These are phyloP conservation scores for Parasteatoda tepidariorum DNA, from an alignment of 1,140 invertebrate genomes.

Conservation along the genomic window DNA sequence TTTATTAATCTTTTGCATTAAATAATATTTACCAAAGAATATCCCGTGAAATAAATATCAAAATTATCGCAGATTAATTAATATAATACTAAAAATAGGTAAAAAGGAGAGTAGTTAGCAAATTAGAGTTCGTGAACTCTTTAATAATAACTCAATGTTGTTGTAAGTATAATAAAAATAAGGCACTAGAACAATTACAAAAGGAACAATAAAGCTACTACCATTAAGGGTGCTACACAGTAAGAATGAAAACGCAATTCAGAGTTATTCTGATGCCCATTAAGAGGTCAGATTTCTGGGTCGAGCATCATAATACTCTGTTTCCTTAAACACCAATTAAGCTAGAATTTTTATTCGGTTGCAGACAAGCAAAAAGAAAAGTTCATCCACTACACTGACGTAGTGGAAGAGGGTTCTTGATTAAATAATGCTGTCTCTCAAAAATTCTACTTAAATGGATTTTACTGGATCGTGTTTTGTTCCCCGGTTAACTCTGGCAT, in stretches of 20 bases:
- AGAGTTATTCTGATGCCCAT: neutral
- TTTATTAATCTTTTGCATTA: too few relatives aligned
- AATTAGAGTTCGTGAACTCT: too few relatives aligned
- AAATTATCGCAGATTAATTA: too few relatives aligned
- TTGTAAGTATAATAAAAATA: too few relatives aligned
- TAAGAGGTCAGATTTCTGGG: constrained; percentile 44
- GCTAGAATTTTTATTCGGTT: neutral
- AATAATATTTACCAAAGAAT: too few relatives aligned
- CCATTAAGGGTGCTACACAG: neutral
- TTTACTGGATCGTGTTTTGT: neutral
- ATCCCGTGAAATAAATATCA: too few relatives aligned
- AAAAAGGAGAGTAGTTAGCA: too few relatives aligned
- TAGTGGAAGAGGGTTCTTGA: constrained; percentile 3
- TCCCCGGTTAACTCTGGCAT: neutral
- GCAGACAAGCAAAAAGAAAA: neutral
- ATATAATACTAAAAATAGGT: too few relatives aligned
- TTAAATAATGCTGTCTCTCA: constrained; percentile 17
- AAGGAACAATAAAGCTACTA: neutral
- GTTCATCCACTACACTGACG: neutral
- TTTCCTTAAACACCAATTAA: constrained; percentile 29
- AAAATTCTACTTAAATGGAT: constrained; percentile 16
- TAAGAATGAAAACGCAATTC: neutral
- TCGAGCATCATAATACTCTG: constrained; percentile 1
- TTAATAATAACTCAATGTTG: too few relatives aligned
- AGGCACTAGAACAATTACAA: neutral